These are phyloP conservation scores for Callaeas wilsoni DNA, from an alignment of 2,113 vertebrate genomes.

Conservation along the genomic window DNA sequence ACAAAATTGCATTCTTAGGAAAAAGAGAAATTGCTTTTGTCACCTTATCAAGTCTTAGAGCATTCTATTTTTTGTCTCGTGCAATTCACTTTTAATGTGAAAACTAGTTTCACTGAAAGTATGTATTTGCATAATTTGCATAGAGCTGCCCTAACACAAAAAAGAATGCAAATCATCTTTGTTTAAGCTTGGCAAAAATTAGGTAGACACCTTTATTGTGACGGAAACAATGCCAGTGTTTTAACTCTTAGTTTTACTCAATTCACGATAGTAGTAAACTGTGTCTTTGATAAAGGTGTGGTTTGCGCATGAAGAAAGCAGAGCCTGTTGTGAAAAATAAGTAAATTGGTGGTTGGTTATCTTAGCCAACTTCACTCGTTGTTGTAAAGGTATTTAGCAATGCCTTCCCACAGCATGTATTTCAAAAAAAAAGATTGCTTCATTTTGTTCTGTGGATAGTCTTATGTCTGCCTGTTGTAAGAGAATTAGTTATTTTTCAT, in stretches of 20 bases:
- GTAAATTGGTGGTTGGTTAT: slow-evolving; percentile 61
- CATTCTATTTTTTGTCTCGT: neutral
- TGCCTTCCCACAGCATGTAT: slow-evolving; percentile 69
- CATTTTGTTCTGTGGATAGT: slow-evolving; percentile 52
- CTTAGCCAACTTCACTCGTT: slow-evolving; percentile 77
- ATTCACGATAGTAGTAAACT: slow-evolving; percentile 60
- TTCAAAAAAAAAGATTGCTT: slow-evolving; percentile 75
- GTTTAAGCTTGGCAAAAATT: slow-evolving; percentile 50
- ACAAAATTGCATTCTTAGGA: neutral
- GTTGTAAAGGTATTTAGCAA: slow-evolving; percentile 77
- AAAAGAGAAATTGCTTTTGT: neutral
- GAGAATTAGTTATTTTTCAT: neutral
- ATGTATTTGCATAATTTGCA: slow-evolving; percentile 71
- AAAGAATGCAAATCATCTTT: slow-evolving; percentile 68
- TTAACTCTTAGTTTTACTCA: slow-evolving; percentile 48
- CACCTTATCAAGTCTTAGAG: slow-evolving; percentile 3
- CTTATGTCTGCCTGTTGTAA: slow-evolving; percentile 35
- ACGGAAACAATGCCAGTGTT: neutral
- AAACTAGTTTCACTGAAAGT: slow-evolving; percentile 56
- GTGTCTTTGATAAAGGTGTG: slow-evolving; percentile 69
- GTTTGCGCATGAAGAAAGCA: slow-evolving; percentile 75
- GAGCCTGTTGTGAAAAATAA: slow-evolving; percentile 74
- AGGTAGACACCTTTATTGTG: neutral
- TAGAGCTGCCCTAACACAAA: slow-evolving; percentile 36
- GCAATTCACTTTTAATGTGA: slow-evolving; percentile 44